Percentiles rank a stretch among this genome's conserved stretches.
Conservation (phyloP, 2,888 invertebrate species). For the Osmoderma eremita region DNA sequence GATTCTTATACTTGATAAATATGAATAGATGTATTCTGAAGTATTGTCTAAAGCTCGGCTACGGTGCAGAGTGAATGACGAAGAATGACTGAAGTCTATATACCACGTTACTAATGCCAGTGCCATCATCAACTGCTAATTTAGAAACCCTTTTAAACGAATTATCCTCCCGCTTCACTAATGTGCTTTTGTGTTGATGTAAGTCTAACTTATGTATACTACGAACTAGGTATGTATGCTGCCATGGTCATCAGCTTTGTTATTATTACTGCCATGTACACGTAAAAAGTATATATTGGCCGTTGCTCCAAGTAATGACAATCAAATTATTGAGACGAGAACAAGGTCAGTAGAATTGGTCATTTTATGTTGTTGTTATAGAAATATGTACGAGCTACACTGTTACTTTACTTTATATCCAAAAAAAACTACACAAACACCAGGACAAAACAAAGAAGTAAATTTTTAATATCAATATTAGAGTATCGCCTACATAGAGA, state of each 20-base stretch:
- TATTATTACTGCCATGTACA: conserved; percentile 19
- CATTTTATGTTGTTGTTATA: too few relatives aligned
- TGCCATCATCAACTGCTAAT: conserved; percentile 64
- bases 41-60: conserved; percentile 41
- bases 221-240: conserved; percentile 15
- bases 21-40: conserved; percentile 25
- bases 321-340: too few relatives aligned
- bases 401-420: too few relatives aligned
- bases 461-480: too few relatives aligned
- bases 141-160: conserved; percentile 64
- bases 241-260: conserved; percentile 18
- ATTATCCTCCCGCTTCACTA: conserved; percentile 63
- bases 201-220: conserved; percentile 39
- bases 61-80: conserved; percentile 58
- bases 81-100: conserved; percentile 59
- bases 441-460: too few relatives aligned
- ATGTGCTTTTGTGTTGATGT: conserved; percentile 60
- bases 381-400: too few relatives aligned
- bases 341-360: too few relatives aligned
- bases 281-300: background rate
- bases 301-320: background rate
- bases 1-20: conserved; percentile 13
- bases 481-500: too few relatives aligned
- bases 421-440: too few relatives aligned
- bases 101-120: conserved; percentile 60